These are phyloP conservation scores for Drosophila sproati DNA, from an alignment of 1,140 invertebrate species.

Conservation along the genomic window DNA sequence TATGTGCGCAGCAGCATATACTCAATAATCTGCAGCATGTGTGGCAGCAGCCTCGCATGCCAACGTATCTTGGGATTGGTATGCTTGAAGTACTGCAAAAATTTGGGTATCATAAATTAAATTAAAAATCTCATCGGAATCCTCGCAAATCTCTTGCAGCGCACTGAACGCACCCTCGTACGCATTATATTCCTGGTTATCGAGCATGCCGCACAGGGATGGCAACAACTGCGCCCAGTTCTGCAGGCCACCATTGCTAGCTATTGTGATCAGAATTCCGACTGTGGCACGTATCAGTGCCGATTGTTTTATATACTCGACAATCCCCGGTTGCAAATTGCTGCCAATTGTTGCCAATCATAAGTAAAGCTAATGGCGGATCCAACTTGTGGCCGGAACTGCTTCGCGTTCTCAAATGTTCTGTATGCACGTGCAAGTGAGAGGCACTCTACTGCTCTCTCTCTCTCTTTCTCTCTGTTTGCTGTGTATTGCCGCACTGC, in stretches of 20 bases:
- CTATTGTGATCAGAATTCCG: slow-evolving; percentile 98
- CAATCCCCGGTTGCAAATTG: slow-evolving; percentile 95
- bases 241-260: slow-evolving; percentile 95
- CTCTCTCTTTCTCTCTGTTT: not conserved
- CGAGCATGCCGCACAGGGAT: slow-evolving; percentile 96
- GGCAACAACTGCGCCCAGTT: slow-evolving; percentile 98
- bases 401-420: no score
- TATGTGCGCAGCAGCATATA: slow-evolving; percentile 99
- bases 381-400: no score
- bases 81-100: slow-evolving; percentile 98
- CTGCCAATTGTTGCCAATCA: slow-evolving; percentile 86
- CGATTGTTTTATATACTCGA: slow-evolving; percentile 92
- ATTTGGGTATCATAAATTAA: slow-evolving; percentile 98
- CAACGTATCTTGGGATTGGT: slow-evolving; percentile 97
- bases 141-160: slow-evolving; percentile 99
- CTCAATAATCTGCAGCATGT: slow-evolving; percentile 98
- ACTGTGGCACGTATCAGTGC: slow-evolving; percentile 98
- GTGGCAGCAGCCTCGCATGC: slow-evolving; percentile 97
- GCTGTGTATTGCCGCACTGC: not conserved
- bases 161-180: slow-evolving; percentile 99
- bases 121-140: slow-evolving; percentile 96
- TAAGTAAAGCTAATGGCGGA: no score
- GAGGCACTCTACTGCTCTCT: no score
- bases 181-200: slow-evolving; percentile 97
- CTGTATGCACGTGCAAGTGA: no score